Evolutionary conservation across 2,797 vertebrate genomes (phyloP).

Genomic region (Cetoscarus ocellatus): DNA sequence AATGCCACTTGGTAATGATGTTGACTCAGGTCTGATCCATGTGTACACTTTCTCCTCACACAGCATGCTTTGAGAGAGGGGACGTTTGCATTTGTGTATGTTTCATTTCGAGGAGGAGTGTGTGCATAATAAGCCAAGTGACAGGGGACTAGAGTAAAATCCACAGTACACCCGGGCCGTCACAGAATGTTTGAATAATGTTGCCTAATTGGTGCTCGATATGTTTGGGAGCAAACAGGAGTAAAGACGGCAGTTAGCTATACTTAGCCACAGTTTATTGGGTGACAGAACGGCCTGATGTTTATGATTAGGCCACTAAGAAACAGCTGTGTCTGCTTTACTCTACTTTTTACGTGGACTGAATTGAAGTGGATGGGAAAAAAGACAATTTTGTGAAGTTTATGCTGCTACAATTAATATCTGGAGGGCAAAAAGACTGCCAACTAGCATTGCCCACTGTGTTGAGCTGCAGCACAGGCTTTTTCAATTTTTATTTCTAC

Average conservation of each 20-base stretch:
- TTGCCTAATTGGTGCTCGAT: slow-evolving; percentile 63
- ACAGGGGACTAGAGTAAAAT: slow-evolving; percentile 52
- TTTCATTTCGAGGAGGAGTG: slow-evolving; percentile 57
- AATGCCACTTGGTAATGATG: slow-evolving; percentile 67
- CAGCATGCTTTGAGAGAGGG: slow-evolving; percentile 40
- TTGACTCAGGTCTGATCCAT: slow-evolving; percentile 74
- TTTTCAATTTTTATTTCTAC: no score
- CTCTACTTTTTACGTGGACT: not conserved
- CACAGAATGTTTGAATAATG: slow-evolving; percentile 69
- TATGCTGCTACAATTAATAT: no score
- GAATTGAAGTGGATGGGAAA: not conserved
- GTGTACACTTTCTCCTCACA: slow-evolving; percentile 65
- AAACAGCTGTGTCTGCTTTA: not conserved
- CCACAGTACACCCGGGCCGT: slow-evolving; percentile 40
- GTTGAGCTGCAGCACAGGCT: no score
- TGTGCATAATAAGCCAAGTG: slow-evolving; percentile 63
- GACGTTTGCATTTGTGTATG: slow-evolving; percentile 49
- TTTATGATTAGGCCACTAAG: slow-evolving; percentile 17
- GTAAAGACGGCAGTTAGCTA: slow-evolving; percentile 61
- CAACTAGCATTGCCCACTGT: no score
- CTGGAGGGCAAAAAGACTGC: no score
- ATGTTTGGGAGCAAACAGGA: slow-evolving; percentile 66
- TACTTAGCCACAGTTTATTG: slow-evolving; percentile 52
- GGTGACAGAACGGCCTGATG: slow-evolving; percentile 12
- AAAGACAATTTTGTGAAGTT: not conserved